Conservation (phyloP, 2,888 invertebrate species). For the Euphydryas editha region DNA sequence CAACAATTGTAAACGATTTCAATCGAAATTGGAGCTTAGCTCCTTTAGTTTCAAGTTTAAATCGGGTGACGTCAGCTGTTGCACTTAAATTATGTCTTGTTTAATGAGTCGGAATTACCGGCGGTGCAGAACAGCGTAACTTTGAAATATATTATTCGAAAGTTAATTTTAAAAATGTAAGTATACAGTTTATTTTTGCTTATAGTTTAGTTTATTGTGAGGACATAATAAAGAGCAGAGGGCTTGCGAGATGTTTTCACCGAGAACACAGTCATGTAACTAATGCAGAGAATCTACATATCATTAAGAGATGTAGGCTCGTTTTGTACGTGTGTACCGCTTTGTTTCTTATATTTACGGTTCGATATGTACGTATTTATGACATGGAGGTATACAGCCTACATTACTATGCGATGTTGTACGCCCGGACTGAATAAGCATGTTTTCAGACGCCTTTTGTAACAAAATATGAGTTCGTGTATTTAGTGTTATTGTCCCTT, state of each 20-base stretch:
- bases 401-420: conserved; percentile 61
- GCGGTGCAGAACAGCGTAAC: conserved; percentile 47
- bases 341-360: conserved; percentile 81
- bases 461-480: conserved; percentile 53
- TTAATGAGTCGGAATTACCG: conserved; percentile 75
- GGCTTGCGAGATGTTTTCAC: conserved; percentile 80
- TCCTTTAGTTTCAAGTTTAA: conserved; percentile 50
- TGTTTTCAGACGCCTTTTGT: conserved; percentile 75
- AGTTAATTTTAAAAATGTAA: conserved; percentile 31
- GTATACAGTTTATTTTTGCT: conserved; percentile 46
- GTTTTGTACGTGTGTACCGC: conserved; percentile 80
- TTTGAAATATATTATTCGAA: conserved; percentile 26
- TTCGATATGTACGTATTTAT: conserved; percentile 75
- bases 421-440: conserved; percentile 55
- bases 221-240: conserved; percentile 33
- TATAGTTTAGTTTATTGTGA: conserved; percentile 44
- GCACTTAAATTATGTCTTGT: conserved; percentile 82
- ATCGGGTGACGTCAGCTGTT: conserved; percentile 50
- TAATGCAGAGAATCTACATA: conserved; percentile 83
- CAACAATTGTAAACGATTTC: conserved; percentile 41
- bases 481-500: conserved; percentile 34
- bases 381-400: conserved; percentile 62
- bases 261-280: conserved; percentile 82
- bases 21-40: conserved; percentile 53
- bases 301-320: conserved; percentile 82